Conservation (phyloP, 1,140 invertebrate genomes). For the Macrobrachium rosenbergii region DNA sequence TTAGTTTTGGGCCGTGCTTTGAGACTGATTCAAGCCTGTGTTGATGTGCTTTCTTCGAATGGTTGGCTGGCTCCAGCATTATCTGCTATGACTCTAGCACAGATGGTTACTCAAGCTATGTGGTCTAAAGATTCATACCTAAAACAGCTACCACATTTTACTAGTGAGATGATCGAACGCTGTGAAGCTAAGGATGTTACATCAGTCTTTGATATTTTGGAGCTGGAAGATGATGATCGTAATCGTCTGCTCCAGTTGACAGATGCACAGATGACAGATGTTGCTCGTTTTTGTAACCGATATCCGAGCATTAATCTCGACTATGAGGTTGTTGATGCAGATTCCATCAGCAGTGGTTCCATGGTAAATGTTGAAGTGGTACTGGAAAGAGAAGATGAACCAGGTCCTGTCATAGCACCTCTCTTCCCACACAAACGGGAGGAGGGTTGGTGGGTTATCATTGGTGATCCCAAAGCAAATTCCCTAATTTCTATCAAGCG, state of each 20-base stretch:
- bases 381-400: constrained; percentile 96
- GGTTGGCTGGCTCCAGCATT: constrained; percentile 98
- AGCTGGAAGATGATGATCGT: constrained; percentile 95
- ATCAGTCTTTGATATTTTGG: constrained; percentile 98
- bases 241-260: constrained; percentile 86
- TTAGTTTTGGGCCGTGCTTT: constrained; percentile 84
- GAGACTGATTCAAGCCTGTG: constrained; percentile 96
- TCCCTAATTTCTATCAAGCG: constrained; percentile 97
- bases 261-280: constrained; percentile 93
- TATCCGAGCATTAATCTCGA: constrained; percentile 99
- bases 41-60: constrained; percentile 97
- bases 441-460: constrained; percentile 99
- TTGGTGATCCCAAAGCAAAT: constrained; percentile 95
- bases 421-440: constrained; percentile 99
- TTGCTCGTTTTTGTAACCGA: constrained; percentile 97
- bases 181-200: constrained; percentile 77
- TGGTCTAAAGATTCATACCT: constrained; percentile 99
- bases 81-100: constrained; percentile 98
- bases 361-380: constrained; percentile 91
- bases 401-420: constrained; percentile 96
- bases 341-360: constrained; percentile 82
- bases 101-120: constrained; percentile 99
- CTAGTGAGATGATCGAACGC: constrained; percentile 76
- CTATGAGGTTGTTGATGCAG: constrained; percentile 91
- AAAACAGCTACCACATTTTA: constrained; percentile 97